These are phyloP conservation scores for Leptodirus hochenwartii DNA, from an alignment of 2,888 invertebrate species.

Conservation along the genomic window DNA sequence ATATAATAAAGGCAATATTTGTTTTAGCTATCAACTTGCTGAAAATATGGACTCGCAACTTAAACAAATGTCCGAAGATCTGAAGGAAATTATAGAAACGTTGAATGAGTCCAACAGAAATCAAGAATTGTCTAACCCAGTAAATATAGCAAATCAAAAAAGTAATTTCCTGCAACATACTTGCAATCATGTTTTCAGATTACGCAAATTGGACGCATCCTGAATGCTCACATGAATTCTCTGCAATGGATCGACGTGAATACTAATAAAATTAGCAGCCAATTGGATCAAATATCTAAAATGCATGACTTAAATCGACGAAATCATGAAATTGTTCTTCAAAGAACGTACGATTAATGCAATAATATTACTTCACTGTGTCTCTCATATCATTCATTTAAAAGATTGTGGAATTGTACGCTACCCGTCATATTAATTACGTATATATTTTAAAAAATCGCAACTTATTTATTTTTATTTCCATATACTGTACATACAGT, in stretches of 20 bases:
- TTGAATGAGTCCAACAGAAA: slow-evolving; percentile 74
- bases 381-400: too few relatives aligned
- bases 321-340: slow-evolving; percentile 27
- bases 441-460: too few relatives aligned
- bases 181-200: slow-evolving; percentile 36
- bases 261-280: slow-evolving; percentile 55
- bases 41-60: slow-evolving; percentile 84
- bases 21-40: slow-evolving; percentile 56
- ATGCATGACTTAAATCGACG: slow-evolving; percentile 59
- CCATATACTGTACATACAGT: too few relatives aligned
- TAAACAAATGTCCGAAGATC: slow-evolving; percentile 85
- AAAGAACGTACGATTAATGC: slow-evolving; percentile 13
- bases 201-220: slow-evolving; percentile 78
- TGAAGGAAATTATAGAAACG: slow-evolving; percentile 90
- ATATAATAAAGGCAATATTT: not conserved
- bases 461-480: too few relatives aligned
- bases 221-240: slow-evolving; percentile 93
- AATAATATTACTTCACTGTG: too few relatives aligned
- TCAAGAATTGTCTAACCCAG: slow-evolving; percentile 72
- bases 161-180: slow-evolving; percentile 2
- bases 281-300: slow-evolving; percentile 65
- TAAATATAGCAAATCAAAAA: slow-evolving; percentile 27
- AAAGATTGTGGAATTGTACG: too few relatives aligned
- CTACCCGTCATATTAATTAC: too few relatives aligned
- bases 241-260: slow-evolving; percentile 88